Percentiles rank a stretch among this genome's conserved stretches.
phyloP scores from a whole-genome alignment of 2,888 invertebrate species.

The Schrankia costaestrigalis region DNA sequence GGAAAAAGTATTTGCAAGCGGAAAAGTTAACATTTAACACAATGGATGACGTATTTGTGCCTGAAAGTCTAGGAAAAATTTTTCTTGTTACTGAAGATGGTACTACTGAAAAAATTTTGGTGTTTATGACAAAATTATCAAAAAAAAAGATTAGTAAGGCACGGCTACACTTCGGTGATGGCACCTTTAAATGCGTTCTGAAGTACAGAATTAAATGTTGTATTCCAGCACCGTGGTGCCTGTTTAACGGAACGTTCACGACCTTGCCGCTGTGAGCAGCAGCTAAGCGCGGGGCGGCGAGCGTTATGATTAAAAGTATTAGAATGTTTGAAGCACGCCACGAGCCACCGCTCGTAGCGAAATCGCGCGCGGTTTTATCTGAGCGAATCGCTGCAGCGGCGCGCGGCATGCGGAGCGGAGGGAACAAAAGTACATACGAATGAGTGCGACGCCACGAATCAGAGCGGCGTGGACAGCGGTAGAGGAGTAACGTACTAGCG shows the following conservation, averaged over 20 bases:
- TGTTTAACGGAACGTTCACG: background rate
- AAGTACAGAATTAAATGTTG: background rate
- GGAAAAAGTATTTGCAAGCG: conserved; percentile 2
- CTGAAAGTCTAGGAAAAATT: conserved; percentile 3
- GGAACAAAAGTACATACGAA: too few species aligned
- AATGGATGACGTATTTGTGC: conserved; percentile 1
- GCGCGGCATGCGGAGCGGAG: too few species aligned
- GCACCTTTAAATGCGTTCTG: conserved; percentile 5
- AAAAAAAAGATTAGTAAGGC: conserved; percentile 5
- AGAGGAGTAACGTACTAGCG: too few species aligned
- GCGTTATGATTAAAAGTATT: too few species aligned
- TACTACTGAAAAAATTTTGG: conserved; percentile 8
- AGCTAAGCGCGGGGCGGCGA: too few species aligned
- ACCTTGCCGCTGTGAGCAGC: too few species aligned
- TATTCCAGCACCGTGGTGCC: background rate
- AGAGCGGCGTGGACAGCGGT: too few species aligned
- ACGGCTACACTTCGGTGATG: conserved; percentile 4
- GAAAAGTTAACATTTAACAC: conserved; percentile 6
- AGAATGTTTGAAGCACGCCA: too few species aligned
- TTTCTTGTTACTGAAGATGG: conserved; percentile 10
- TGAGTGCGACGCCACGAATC: too few species aligned
- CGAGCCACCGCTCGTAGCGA: too few species aligned
- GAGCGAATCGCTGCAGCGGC: too few species aligned
- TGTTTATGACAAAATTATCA: conserved; percentile 6
- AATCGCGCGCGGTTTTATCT: too few species aligned